Evolutionary conservation across 1,140 invertebrate genomes (phyloP).

Genomic region (Probaryconus sp.): DNA sequence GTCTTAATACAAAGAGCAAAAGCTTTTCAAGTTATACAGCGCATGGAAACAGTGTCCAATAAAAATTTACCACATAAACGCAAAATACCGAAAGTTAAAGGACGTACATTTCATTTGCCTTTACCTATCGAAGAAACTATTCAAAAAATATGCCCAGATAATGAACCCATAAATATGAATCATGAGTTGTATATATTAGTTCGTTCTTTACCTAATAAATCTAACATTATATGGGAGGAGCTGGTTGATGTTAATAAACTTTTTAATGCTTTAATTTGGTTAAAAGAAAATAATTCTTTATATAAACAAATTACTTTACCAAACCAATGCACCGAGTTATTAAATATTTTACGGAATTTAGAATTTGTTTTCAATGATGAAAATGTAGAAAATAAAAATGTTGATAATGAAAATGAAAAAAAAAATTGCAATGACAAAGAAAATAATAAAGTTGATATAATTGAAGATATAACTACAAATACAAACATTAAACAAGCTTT

Average conservation of each 20-base stretch:
- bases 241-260: background rate
- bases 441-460: too few relatives aligned
- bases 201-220: too few relatives aligned
- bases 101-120: slow-evolving; percentile 65
- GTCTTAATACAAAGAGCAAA: slow-evolving; percentile 33
- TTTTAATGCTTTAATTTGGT: too few relatives aligned
- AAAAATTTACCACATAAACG: slow-evolving; percentile 61
- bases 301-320: background rate
- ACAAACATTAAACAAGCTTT: too few relatives aligned
- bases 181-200: slow-evolving; percentile 59
- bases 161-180: slow-evolving; percentile 52
- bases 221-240: too few relatives aligned
- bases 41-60: slow-evolving; percentile 58
- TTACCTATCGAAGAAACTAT: slow-evolving; percentile 63
- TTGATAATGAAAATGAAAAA: background rate
- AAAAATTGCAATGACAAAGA: too few relatives aligned
- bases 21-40: slow-evolving; percentile 65
- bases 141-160: slow-evolving; percentile 50
- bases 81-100: slow-evolving; percentile 58
- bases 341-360: background rate
- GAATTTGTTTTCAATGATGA: background rate
- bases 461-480: too few relatives aligned
- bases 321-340: background rate
- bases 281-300: slow-evolving; percentile 7
- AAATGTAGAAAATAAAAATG: too few relatives aligned